Evolutionary conservation across 2,113 vertebrate species (phyloP).

Genomic region (Rhineura floridana): DNA sequence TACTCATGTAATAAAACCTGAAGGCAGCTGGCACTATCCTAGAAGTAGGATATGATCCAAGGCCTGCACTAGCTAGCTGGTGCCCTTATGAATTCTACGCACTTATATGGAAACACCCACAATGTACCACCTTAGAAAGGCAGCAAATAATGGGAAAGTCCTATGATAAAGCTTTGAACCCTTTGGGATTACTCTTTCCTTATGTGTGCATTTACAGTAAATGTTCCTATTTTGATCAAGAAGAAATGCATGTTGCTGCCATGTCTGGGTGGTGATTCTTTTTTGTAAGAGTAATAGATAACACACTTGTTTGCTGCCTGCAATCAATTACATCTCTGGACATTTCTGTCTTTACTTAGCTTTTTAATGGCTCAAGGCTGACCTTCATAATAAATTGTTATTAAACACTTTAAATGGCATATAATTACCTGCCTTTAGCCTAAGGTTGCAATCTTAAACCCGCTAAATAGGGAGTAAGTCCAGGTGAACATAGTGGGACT

Average conservation of each 20-base stretch:
- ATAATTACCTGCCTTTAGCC: background rate
- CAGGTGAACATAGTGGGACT: background rate
- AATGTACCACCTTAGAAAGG: background rate
- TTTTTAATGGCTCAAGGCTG: background rate
- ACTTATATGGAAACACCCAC: background rate
- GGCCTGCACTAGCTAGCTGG: slow-evolving; percentile 61
- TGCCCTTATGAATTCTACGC: slow-evolving; percentile 57
- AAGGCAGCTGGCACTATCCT: slow-evolving; percentile 45
- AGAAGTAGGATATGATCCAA: slow-evolving; percentile 65
- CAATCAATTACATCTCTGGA: background rate
- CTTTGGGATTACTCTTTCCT: background rate
- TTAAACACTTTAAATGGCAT: background rate
- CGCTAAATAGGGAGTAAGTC: background rate
- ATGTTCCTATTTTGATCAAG: no score
- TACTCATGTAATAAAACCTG: slow-evolving; percentile 51
- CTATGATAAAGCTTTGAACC: background rate
- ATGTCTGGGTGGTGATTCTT: background rate
- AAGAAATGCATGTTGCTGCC: background rate
- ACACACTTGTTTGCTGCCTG: background rate
- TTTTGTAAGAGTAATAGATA: background rate
- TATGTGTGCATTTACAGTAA: background rate
- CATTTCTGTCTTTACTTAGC: background rate
- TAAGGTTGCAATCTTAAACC: background rate
- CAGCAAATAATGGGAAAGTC: background rate
- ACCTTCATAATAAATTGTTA: background rate